Conservation (phyloP, 2,888 invertebrate genomes). For the Meganola albula region DNA sequence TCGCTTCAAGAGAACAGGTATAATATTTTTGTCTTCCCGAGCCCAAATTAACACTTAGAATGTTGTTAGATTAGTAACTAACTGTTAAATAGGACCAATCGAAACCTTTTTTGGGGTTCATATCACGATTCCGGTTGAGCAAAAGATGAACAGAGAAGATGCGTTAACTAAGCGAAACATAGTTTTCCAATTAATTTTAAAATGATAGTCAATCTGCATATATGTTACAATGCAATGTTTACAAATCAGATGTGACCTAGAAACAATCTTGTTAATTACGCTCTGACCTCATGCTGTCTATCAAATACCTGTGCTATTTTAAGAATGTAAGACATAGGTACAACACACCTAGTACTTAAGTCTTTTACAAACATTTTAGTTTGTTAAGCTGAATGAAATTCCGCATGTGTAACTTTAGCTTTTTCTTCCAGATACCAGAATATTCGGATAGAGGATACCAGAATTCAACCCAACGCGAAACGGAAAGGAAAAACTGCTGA, state of each 20-base stretch:
- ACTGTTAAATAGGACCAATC: too few relatives aligned
- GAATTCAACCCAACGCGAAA: slow-evolving; percentile 69
- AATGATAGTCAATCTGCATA: slow-evolving; percentile 21
- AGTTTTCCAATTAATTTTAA: slow-evolving; percentile 20
- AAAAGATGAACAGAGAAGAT: too few relatives aligned
- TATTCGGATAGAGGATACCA: slow-evolving; percentile 68
- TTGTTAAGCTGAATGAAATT: slow-evolving; percentile 27
- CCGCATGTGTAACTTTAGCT: slow-evolving; percentile 63
- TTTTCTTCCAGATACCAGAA: slow-evolving; percentile 64
- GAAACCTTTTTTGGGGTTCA: too few relatives aligned
- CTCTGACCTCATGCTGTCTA: slow-evolving; percentile 33
- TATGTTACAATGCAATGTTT: slow-evolving; percentile 11
- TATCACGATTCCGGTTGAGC: too few relatives aligned
- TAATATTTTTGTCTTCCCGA: slow-evolving; percentile 19
- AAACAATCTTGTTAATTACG: slow-evolving; percentile 25
- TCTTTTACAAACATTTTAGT: slow-evolving; percentile 20
- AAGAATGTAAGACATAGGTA: slow-evolving; percentile 27
- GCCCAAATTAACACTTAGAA: too few relatives aligned
- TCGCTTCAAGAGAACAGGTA: slow-evolving; percentile 72
- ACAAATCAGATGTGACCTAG: slow-evolving; percentile 24
- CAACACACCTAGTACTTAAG: too few relatives aligned
- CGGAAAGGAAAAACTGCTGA: slow-evolving; percentile 67
- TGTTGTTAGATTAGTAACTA: too few relatives aligned
- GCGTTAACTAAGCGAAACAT: too few relatives aligned
- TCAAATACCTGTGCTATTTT: slow-evolving; percentile 22